These are phyloP conservation scores for Pollenia angustigena DNA, from an alignment of 2,888 invertebrate genomes.

Conservation along the genomic window DNA sequence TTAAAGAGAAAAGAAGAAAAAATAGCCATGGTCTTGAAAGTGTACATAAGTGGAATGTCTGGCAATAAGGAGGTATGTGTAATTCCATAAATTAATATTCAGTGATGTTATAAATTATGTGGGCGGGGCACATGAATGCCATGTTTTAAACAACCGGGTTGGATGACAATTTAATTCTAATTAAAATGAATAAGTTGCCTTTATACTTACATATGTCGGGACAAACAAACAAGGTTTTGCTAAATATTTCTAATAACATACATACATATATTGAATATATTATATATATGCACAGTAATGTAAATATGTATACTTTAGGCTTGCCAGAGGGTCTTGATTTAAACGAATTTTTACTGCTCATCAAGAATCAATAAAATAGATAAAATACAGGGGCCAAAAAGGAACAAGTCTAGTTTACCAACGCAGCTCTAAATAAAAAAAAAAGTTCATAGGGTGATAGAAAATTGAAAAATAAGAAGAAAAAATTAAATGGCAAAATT, in stretches of 20 bases:
- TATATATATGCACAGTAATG: too few species aligned
- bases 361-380: too few species aligned
- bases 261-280: neutral
- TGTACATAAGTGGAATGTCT: conserved; percentile 96
- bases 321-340: too few species aligned
- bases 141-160: conserved; percentile 8
- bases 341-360: too few species aligned
- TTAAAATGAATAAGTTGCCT: conserved; percentile 21
- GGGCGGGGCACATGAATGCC: conserved; percentile 63
- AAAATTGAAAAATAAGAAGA: too few species aligned
- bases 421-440: too few species aligned
- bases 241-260: conserved; percentile 17
- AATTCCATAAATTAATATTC: conserved; percentile 25
- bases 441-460: too few species aligned
- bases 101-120: conserved; percentile 37
- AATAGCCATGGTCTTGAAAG: conserved; percentile 92
- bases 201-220: neutral
- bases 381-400: too few species aligned
- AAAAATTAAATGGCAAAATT: too few species aligned
- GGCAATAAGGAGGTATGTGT: conserved; percentile 95
- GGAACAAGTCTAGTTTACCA: too few species aligned
- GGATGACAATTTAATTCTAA: conserved; percentile 23
- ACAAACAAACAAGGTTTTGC: conserved; percentile 16
- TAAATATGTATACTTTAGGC: too few species aligned
- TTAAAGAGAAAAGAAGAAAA: conserved; percentile 32